phyloP scores from a whole-genome alignment of 2,888 invertebrate genomes.

The Halictus quadricinctus region DNA sequence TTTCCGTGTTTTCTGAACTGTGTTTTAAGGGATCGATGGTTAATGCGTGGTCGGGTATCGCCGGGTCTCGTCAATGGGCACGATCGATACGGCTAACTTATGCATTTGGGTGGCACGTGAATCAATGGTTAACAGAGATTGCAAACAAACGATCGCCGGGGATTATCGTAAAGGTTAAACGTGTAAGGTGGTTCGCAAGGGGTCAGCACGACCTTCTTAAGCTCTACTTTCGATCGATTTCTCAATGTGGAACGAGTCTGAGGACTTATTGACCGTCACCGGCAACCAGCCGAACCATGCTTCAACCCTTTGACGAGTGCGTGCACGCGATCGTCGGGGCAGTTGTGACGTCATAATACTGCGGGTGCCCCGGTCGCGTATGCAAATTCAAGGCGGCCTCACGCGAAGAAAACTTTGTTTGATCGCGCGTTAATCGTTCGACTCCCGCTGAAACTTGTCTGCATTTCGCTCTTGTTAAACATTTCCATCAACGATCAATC shows the following conservation, averaged over 20 bases:
- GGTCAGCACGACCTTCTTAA: constrained; percentile 65
- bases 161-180: constrained; percentile 63
- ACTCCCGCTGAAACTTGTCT: constrained; percentile 13
- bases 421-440: constrained; percentile 72
- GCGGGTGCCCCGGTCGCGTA: constrained; percentile 70
- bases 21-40: background rate
- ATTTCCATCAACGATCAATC: background rate
- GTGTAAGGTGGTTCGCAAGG: constrained; percentile 46
- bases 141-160: constrained; percentile 22
- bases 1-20: background rate
- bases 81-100: background rate
- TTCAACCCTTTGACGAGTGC: constrained; percentile 80
- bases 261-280: constrained; percentile 78
- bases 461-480: background rate
- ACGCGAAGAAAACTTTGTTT: constrained; percentile 79
- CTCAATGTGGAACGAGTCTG: constrained; percentile 67
- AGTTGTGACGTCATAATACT: constrained; percentile 81
- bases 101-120: constrained; percentile 6
- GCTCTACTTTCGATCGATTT: constrained; percentile 72
- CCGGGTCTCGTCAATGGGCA: background rate
- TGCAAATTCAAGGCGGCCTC: constrained; percentile 80
- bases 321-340: constrained; percentile 79
- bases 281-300: constrained; percentile 70
- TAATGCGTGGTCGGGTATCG: background rate
- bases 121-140: background rate